Percentiles rank a stretch among this genome's conserved stretches.
Evolutionary conservation across 2,113 vertebrate species (phyloP).

Genomic region (Sceloporus undulatus): DNA sequence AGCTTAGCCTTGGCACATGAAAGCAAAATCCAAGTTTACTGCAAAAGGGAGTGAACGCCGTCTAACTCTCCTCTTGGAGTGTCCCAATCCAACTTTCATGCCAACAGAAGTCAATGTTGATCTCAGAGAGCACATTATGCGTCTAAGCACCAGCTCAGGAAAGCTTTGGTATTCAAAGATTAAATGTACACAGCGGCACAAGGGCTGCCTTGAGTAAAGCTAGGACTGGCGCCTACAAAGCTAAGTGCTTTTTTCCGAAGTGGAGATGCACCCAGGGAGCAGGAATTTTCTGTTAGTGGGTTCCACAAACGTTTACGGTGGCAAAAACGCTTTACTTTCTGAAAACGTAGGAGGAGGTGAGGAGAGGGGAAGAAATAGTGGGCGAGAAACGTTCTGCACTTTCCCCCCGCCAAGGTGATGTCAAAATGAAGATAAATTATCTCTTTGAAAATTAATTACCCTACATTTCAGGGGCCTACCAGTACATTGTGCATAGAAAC

Average conservation of each 20-base stretch:
- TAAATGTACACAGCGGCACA: neutral
- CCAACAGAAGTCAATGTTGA: neutral
- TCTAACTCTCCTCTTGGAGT: neutral
- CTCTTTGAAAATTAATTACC: neutral
- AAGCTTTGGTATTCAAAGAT: neutral
- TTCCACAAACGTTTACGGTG: neutral
- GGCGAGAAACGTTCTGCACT: constrained; percentile 23
- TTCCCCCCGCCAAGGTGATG: neutral
- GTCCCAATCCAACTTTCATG: neutral
- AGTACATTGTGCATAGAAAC: neutral
- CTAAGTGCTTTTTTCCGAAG: neutral
- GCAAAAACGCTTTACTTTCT: neutral
- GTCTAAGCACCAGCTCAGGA: neutral
- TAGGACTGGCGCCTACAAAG: neutral
- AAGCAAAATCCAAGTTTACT: neutral
- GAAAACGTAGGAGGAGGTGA: neutral
- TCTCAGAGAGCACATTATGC: neutral
- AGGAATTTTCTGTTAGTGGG: neutral
- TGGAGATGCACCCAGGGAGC: neutral
- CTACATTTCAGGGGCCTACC: constrained; percentile 5
- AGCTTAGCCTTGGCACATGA: neutral
- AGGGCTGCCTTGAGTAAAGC: neutral
- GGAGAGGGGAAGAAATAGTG: rapidly evolving
- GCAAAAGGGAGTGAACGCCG: no score
- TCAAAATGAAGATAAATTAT: constrained; percentile 36